These are phyloP conservation scores for Pristionchus exspectatus DNA, from an alignment of 2,888 invertebrate species.

Conservation along the genomic window DNA sequence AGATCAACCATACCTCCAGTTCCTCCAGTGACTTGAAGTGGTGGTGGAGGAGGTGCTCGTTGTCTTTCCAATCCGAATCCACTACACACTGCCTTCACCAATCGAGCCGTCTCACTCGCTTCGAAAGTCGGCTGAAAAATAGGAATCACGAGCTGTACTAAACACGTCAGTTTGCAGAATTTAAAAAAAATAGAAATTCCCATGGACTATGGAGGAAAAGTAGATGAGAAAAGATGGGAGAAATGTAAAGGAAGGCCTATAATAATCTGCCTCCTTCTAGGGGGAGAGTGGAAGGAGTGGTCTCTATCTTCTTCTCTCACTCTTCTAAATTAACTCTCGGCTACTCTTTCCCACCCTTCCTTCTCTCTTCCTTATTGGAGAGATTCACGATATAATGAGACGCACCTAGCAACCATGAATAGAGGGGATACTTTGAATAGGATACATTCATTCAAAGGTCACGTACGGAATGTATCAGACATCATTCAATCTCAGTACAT, in stretches of 20 bases:
- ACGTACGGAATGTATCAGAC: background rate
- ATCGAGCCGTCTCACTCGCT: conserved; percentile 63
- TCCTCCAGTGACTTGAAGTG: background rate
- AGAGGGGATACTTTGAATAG: background rate
- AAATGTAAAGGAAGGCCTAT: background rate
- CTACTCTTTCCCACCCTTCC: conserved; percentile 23
- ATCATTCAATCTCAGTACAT: background rate
- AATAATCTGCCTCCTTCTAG: conserved; percentile 28
- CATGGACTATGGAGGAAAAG: background rate
- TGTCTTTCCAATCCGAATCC: conserved; percentile 64
- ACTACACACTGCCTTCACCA: conserved; percentile 66
- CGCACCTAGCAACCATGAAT: conserved; percentile 29
- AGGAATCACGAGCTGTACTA: background rate
- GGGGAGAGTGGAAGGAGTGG: background rate
- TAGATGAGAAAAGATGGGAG: conserved; percentile 2
- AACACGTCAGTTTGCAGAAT: no score
- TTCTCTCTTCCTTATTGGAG: background rate
- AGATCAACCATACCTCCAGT: background rate
- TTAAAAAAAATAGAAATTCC: background rate
- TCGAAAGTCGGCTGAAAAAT: conserved; percentile 63
- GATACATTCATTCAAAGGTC: background rate
- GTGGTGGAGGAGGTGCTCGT: conserved; percentile 44
- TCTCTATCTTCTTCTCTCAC: background rate
- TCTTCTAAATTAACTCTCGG: conserved; percentile 20
- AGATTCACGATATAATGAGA: conserved; percentile 16